phyloP scores from a whole-genome alignment of 2,113 vertebrate genomes.

The Sceloporus tristichus region DNA sequence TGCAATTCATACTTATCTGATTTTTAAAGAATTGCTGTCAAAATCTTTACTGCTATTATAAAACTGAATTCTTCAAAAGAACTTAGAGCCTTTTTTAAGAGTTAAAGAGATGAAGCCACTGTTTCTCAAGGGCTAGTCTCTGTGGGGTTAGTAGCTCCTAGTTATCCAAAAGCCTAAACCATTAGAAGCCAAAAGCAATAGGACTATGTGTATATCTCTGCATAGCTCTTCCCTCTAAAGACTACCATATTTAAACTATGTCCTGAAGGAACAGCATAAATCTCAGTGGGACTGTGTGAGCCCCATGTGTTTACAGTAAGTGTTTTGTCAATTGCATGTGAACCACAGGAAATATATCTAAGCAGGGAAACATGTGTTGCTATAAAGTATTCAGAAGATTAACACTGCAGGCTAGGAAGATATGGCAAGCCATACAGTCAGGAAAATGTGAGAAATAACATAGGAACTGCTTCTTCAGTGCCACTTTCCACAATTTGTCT shows the following conservation, averaged over 20 bases:
- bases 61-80: slow-evolving; percentile 67
- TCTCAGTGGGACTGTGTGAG: background rate
- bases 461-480: background rate
- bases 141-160: slow-evolving; percentile 33
- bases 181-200: background rate
- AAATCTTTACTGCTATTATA: slow-evolving; percentile 69
- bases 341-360: slow-evolving; percentile 15
- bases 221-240: background rate
- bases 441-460: background rate
- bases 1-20: slow-evolving; percentile 61
- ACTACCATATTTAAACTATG: background rate
- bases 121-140: slow-evolving; percentile 46
- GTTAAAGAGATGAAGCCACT: slow-evolving; percentile 37
- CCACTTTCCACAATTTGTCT: background rate
- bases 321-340: slow-evolving; percentile 10
- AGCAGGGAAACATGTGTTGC: slow-evolving; percentile 23
- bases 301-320: slow-evolving; percentile 5
- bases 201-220: background rate
- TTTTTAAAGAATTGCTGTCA: slow-evolving; percentile 72
- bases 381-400: slow-evolving; percentile 29
- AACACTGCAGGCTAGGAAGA: background rate
- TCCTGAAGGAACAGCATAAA: background rate
- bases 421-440: background rate
- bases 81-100: slow-evolving; percentile 64
- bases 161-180: slow-evolving; percentile 1